A percentile compares a stretch with the other conserved stretches of the same genome.
phyloP scores from a whole-genome alignment of 2,888 invertebrate species.

The Morpho deidamia region DNA sequence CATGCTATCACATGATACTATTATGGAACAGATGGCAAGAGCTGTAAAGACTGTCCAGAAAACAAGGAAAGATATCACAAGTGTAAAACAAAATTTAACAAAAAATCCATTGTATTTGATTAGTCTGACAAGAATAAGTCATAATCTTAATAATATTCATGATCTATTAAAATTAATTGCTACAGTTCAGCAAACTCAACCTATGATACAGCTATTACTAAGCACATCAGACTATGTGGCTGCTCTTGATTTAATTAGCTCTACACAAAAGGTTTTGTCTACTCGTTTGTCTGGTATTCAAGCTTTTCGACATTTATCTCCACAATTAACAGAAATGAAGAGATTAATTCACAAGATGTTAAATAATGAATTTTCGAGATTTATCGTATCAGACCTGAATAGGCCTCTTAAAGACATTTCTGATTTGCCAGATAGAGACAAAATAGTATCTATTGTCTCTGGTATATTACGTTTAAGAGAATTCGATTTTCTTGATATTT shows the following conservation, averaged over 20 bases:
- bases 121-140: constrained; percentile 81
- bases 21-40: constrained; percentile 95
- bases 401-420: constrained; percentile 81
- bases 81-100: constrained; percentile 88
- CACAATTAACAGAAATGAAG: constrained; percentile 97
- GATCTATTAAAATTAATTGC: constrained; percentile 93
- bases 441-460: constrained; percentile 91
- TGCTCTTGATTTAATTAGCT: constrained; percentile 96
- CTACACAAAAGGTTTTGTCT: constrained; percentile 95
- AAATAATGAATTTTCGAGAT: constrained; percentile 94
- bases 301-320: constrained; percentile 96
- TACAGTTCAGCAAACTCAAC: constrained; percentile 98
- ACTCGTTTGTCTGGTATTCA: constrained; percentile 95
- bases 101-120: constrained; percentile 88
- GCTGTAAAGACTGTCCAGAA: constrained; percentile 87
- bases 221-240: constrained; percentile 98
- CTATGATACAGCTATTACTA: constrained; percentile 95
- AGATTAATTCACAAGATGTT: constrained; percentile 98
- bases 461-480: constrained; percentile 93
- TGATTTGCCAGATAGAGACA: constrained; percentile 88
- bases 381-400: constrained; percentile 94
- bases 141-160: constrained; percentile 81
- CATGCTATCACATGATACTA: constrained; percentile 98
- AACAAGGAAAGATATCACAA: constrained; percentile 85
- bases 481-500: constrained; percentile 91